These are phyloP conservation scores for Ctenosaura bakeri DNA, from an alignment of 2,797 vertebrate genomes.

Conservation along the genomic window DNA sequence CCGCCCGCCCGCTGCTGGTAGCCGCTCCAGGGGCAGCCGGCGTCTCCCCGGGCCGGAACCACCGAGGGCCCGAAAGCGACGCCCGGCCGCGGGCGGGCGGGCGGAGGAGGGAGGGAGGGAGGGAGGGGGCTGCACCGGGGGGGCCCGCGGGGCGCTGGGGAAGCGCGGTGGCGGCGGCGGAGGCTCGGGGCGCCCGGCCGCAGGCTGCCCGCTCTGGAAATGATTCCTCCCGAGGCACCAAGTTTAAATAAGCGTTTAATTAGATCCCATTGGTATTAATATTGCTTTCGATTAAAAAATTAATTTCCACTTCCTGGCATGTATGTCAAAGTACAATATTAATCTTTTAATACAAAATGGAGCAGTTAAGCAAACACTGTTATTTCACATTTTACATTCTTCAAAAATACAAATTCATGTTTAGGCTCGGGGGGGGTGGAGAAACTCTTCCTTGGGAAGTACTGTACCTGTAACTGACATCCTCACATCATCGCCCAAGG, in stretches of 20 bases:
- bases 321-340: constrained; percentile 91
- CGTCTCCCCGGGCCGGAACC: too few species aligned
- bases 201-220: too few species aligned
- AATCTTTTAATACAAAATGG: constrained; percentile 93
- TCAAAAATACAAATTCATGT: constrained; percentile 96
- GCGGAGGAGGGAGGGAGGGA: too few species aligned
- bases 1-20: too few species aligned
- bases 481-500: constrained; percentile 84
- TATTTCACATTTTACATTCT: constrained; percentile 98
- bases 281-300: constrained; percentile 97
- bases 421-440: constrained; percentile 89
- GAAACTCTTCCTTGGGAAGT: constrained; percentile 94
- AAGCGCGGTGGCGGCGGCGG: too few species aligned
- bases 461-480: constrained; percentile 85
- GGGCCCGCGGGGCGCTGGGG: too few species aligned
- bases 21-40: too few species aligned
- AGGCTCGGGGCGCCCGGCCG: too few species aligned
- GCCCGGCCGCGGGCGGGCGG: too few species aligned
- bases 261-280: constrained; percentile 95
- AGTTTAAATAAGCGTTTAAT: constrained; percentile 88
- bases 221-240: constrained; percentile 74
- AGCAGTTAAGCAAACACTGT: constrained; percentile 92
- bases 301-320: constrained; percentile 86
- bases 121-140: too few species aligned
- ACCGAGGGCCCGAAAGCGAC: too few species aligned